Base-by-base conservation (phyloP, 2,888 invertebrate species). In the Caenorhabditis uteleia region DNA sequence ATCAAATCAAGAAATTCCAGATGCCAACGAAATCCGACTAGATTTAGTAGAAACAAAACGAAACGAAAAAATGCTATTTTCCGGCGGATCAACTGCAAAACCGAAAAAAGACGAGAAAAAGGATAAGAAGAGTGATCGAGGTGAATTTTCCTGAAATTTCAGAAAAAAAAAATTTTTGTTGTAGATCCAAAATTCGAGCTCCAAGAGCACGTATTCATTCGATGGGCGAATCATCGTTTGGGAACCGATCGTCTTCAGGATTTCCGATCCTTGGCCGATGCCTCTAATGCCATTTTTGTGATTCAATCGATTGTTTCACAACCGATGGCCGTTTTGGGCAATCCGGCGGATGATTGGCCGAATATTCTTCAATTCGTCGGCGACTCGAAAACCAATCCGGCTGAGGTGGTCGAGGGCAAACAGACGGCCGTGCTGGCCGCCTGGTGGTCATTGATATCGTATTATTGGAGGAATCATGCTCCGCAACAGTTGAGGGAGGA, bases 161-260 rank as follows among this genome's bases (percentile, higher is more conserved):
- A 26, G 18, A 38, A 26, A 14, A 26, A 18, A 3, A n/a, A 12
- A 50, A 45, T n/a, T 7, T 31, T 25, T 8, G 16, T 82, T 84
- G 49, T 79, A 93, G 93, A 93, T 87, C 93, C 93, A 85, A 88
- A 92, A 77, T 92, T 92, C 85, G 93, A 93, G 85, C 91, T 93
- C 56, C 93, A 94, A 85, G 93, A 92, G 88, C 92, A 92, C 86
- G 93, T 93, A 1, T 93, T 94, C 84, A 90, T 92, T 60, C 92
- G 93, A 76, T 87, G 86, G 86, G 85, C 86, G 31, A 86, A 86
- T 73, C 82, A 91, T 29, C 91, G 93, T 84, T 86, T 94, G 51
- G 88, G 89, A 36, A 92, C 92, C 88, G 91, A 79, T 18, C 67
- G 73, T 20, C 51, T 74, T n/a, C 64, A 48, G 23, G 65, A 65